Evolutionary conservation across 1,140 invertebrate genomes (phyloP).

Genomic region (Philopotamus ludificatus): DNA sequence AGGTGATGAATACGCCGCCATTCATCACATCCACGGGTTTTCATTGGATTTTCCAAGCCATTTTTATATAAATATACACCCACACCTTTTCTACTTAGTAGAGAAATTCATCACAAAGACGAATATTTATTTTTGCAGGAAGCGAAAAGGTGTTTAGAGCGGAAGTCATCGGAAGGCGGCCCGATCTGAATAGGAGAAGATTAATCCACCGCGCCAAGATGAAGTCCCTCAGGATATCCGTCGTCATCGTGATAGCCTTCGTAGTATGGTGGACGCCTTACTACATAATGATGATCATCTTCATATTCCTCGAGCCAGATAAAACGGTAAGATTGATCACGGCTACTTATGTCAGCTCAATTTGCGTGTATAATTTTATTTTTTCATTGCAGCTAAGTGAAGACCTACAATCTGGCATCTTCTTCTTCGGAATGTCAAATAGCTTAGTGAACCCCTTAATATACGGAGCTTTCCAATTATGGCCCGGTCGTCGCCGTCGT

Average conservation of each 20-base stretch:
- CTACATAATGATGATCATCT: constrained; percentile 83
- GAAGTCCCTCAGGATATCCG: constrained; percentile 78
- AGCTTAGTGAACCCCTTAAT: constrained; percentile 84
- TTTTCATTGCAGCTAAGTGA: constrained; percentile 53
- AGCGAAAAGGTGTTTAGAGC: constrained; percentile 66
- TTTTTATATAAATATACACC: neutral
- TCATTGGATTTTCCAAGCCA: constrained; percentile 8
- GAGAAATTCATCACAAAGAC: too few relatives aligned
- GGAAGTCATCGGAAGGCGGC: constrained; percentile 48
- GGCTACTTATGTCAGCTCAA: neutral
- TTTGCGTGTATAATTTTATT: neutral
- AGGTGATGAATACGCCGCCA: too few relatives aligned
- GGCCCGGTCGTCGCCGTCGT: constrained; percentile 47
- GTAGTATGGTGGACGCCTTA: constrained; percentile 94
- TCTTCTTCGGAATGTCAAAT: constrained; percentile 86
- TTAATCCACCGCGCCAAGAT: constrained; percentile 77
- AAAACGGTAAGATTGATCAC: constrained; percentile 57
- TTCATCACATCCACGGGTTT: too few relatives aligned
- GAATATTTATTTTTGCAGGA: constrained; percentile 57
- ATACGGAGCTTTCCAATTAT: constrained; percentile 83
- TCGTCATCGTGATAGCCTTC: constrained; percentile 83
- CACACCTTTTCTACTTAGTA: too few relatives aligned
- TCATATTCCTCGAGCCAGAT: constrained; percentile 73
- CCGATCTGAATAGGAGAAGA: constrained; percentile 62
- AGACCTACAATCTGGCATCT: constrained; percentile 66